A percentile compares a stretch with the other conserved stretches of the same genome.
Evolutionary conservation across 2,113 vertebrate genomes (phyloP).

Genomic region (Pionites leucogaster): DNA sequence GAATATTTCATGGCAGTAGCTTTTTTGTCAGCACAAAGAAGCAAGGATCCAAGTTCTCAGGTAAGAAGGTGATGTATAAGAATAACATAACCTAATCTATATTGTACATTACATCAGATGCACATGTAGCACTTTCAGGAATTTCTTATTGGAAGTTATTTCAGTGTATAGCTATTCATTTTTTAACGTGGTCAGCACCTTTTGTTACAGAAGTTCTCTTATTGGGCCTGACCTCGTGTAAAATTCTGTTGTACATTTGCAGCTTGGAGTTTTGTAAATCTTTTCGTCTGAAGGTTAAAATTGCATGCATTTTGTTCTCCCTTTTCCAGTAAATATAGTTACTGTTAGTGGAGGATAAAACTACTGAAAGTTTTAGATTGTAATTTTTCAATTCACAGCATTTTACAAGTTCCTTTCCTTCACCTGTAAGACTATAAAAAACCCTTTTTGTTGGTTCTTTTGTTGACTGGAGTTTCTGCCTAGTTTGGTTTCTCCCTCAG

Average conservation of each 20-base stretch:
- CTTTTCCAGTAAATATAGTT: neutral
- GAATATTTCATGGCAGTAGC: constrained; percentile 99
- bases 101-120: neutral
- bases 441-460: neutral
- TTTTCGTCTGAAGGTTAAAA: neutral
- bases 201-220: constrained; percentile 23
- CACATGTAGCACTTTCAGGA: neutral
- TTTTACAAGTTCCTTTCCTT: neutral
- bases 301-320: neutral
- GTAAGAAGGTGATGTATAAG: constrained; percentile 57
- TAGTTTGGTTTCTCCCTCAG: neutral
- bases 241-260: neutral
- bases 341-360: neutral
- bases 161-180: neutral
- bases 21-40: constrained; percentile 95
- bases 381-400: neutral
- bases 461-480: neutral
- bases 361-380: neutral
- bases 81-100: neutral
- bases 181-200: constrained; percentile 9
- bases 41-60: constrained; percentile 97
- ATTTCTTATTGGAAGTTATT: constrained; percentile 28
- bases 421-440: neutral
- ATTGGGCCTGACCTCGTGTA: neutral
- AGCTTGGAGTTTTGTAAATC: neutral